phyloP scores from a whole-genome alignment of 2,888 invertebrate genomes.

The Drosophila planitibia region DNA sequence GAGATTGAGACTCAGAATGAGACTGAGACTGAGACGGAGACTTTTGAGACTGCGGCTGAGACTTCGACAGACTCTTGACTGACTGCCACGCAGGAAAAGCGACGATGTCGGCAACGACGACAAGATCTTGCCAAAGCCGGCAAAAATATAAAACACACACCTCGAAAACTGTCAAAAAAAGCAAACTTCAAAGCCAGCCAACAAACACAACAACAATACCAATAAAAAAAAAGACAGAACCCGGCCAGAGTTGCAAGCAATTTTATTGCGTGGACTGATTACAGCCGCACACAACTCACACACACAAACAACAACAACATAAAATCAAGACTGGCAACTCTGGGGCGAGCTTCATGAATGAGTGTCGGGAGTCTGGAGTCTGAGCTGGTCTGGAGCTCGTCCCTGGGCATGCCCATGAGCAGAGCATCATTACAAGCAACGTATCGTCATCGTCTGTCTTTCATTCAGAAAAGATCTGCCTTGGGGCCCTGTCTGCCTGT shows the following conservation, averaged over 20 bases:
- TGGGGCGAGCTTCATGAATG: conserved; percentile 76
- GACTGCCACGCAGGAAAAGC: conserved; percentile 81
- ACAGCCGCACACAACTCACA: conserved; percentile 64
- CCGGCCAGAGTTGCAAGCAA: conserved; percentile 69
- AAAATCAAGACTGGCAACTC: conserved; percentile 31
- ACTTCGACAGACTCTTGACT: conserved; percentile 68
- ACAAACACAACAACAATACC: conserved; percentile 49
- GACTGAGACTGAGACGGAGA: conserved; percentile 5
- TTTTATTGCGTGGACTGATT: conserved; percentile 83
- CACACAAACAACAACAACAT: conserved; percentile 30
- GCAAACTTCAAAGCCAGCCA: conserved; percentile 52
- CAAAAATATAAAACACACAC: conserved; percentile 63
- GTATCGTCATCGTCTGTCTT: conserved; percentile 49
- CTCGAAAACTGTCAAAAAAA: conserved; percentile 79
- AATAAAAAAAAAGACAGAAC: conserved; percentile 67
- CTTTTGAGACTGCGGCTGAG: conserved; percentile 24
- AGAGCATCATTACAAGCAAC: conserved; percentile 54
- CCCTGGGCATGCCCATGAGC: conserved; percentile 43
- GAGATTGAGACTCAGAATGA: conserved; percentile 30
- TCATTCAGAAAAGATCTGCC: conserved; percentile 48
- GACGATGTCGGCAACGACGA: conserved; percentile 72
- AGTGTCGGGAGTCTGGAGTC: conserved; percentile 19
- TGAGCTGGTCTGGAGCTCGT: conserved; percentile 40
- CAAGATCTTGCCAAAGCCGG: conserved; percentile 70
- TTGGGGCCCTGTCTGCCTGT: conserved; percentile 29